phyloP scores from a whole-genome alignment of 2,113 vertebrate species.

The Muscicapa adusta region DNA sequence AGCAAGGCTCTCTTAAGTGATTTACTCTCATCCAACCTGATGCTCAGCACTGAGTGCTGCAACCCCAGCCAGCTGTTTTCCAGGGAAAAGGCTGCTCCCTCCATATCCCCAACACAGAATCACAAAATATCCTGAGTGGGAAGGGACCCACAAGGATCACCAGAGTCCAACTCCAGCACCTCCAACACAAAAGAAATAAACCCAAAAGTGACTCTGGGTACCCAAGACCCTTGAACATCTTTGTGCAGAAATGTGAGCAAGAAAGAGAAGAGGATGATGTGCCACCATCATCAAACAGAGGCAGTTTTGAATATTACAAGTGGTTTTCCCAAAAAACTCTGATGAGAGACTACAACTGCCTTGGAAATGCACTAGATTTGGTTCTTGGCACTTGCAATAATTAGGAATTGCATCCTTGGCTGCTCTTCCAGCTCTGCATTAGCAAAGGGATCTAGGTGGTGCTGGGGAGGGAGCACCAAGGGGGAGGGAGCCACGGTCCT shows the following conservation, averaged over 20 bases:
- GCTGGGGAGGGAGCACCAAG: neutral
- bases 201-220: neutral
- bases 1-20: neutral
- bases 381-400: neutral
- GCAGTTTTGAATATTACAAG: neutral
- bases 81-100: neutral
- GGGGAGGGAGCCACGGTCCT: neutral
- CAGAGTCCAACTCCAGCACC: neutral
- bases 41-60: neutral
- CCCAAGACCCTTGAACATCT: neutral
- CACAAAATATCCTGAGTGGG: rapidly evolving
- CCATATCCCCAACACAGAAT: neutral
- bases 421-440: neutral
- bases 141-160: neutral
- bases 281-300: neutral
- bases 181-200: neutral
- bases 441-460: neutral
- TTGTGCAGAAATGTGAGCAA: neutral
- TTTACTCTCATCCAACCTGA: neutral
- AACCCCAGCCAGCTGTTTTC: neutral
- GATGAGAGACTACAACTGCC: neutral
- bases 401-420: neutral
- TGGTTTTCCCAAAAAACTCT: neutral
- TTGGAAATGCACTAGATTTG: neutral
- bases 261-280: no score